These are phyloP conservation scores for Pipistrellus nathusii DNA, from an alignment of 2,797 vertebrate genomes.

Conservation along the genomic window DNA sequence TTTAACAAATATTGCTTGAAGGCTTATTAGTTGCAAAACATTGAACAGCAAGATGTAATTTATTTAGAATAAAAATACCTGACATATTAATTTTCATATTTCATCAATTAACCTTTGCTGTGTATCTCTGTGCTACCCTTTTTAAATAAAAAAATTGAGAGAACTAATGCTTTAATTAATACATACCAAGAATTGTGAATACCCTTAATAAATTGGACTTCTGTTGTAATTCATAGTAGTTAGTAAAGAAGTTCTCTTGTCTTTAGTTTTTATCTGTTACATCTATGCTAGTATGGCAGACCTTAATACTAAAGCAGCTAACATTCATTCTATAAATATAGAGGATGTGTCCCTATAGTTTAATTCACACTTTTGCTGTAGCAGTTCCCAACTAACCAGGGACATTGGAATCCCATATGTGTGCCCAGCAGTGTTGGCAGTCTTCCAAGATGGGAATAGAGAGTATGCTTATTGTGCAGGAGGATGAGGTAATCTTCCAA, in stretches of 20 bases:
- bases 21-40: background rate
- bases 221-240: background rate
- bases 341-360: background rate
- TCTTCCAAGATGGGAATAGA: constrained; percentile 49
- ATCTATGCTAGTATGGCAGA: background rate
- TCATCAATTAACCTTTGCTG: background rate
- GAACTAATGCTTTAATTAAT: background rate
- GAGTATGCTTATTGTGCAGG: constrained; percentile 31
- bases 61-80: constrained; percentile 2
- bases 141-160: background rate
- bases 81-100: background rate
- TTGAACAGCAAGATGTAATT: background rate
- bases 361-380: constrained; percentile 26
- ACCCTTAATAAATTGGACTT: background rate
- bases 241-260: background rate
- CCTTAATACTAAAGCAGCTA: background rate
- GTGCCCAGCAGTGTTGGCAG: constrained; percentile 14
- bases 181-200: background rate
- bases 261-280: background rate
- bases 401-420: constrained; percentile 48
- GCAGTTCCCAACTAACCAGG: constrained; percentile 41
- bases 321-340: background rate
- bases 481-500: constrained; percentile 21
- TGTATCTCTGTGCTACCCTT: background rate
- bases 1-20: constrained; percentile 26